Conservation (phyloP, 1,140 invertebrate species). For the Himalopsyche phryganea region DNA sequence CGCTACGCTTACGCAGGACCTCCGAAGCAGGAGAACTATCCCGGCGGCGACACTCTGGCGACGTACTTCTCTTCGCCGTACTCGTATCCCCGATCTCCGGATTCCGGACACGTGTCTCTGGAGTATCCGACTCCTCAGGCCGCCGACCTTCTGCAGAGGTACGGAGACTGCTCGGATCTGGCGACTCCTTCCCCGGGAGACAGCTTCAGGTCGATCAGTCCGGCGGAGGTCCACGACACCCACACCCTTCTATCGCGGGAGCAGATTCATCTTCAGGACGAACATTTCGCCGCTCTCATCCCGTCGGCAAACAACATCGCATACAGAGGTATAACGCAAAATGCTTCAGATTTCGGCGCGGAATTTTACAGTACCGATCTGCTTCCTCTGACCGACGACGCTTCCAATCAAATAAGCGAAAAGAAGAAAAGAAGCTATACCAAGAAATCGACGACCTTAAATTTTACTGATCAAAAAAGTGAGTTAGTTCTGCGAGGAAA, state of each 20-base stretch:
- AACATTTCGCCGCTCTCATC: slow-evolving; percentile 28
- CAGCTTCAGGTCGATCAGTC: slow-evolving; percentile 31
- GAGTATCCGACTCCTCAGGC: slow-evolving; percentile 46
- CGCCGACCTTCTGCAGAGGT: slow-evolving; percentile 42
- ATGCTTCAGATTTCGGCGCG: slow-evolving; percentile 8
- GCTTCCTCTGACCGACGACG: slow-evolving; percentile 7
- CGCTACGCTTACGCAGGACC: slow-evolving; percentile 41
- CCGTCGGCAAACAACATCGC: slow-evolving; percentile 46
- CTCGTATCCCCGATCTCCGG: slow-evolving; percentile 49
- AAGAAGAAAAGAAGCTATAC: slow-evolving; percentile 22
- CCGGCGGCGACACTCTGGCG: slow-evolving; percentile 41
- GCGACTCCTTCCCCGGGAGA: slow-evolving; percentile 31
- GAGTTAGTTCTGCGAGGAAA: background rate
- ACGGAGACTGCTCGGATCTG: slow-evolving; percentile 31
- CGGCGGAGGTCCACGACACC: slow-evolving; percentile 19
- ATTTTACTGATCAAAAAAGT: slow-evolving; percentile 14
- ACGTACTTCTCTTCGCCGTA: slow-evolving; percentile 35
- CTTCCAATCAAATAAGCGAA: background rate
- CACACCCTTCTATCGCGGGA: slow-evolving; percentile 6
- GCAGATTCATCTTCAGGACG: slow-evolving; percentile 14
- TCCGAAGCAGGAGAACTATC: slow-evolving; percentile 46
- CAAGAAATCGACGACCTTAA: slow-evolving; percentile 15
- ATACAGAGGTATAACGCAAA: slow-evolving; percentile 40
- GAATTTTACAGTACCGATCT: slow-evolving; percentile 29
- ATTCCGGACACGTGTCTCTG: slow-evolving; percentile 48